A percentile compares a stretch with the other conserved stretches of the same genome.
Evolutionary conservation across 2,797 vertebrate species (phyloP).

Genomic region (Catamblyrhynchus diadema): DNA sequence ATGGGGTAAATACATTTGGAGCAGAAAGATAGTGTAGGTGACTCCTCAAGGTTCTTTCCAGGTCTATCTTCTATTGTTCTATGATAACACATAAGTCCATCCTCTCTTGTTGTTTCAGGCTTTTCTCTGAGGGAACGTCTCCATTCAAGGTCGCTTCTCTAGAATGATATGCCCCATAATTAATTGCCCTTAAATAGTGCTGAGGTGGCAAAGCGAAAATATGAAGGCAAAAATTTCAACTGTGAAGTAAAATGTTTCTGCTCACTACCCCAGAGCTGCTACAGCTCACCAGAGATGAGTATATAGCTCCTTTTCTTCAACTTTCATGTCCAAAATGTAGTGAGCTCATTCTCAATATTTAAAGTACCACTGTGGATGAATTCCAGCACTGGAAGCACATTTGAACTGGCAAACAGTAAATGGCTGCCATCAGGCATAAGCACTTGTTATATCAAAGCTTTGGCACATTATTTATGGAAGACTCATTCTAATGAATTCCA

Average conservation of each 20-base stretch:
- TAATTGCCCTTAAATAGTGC: background rate
- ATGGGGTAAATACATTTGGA: background rate
- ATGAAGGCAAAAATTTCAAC: background rate
- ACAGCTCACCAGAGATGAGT: background rate
- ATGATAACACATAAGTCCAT: background rate
- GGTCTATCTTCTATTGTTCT: background rate
- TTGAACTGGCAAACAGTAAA: conserved; percentile 69
- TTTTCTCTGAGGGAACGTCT: background rate
- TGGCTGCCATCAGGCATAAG: conserved; percentile 58
- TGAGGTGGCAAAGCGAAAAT: background rate
- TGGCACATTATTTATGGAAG: conserved; percentile 67
- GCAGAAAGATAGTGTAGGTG: background rate
- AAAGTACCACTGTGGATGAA: conserved; percentile 57
- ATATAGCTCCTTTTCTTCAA: background rate
- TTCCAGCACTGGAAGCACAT: conserved; percentile 61
- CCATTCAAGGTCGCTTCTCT: background rate
- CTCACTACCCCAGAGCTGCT: background rate
- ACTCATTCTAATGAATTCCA: conserved; percentile 66
- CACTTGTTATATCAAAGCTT: conserved; percentile 61
- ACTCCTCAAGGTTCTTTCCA: conserved; percentile 24
- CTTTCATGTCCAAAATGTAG: conserved; percentile 26
- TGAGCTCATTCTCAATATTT: conserved; percentile 47
- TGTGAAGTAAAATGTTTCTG: background rate
- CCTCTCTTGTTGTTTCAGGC: background rate
- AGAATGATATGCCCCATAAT: background rate